Evolutionary conservation across 2,797 vertebrate species (phyloP), one percentile per base, ranked within the genome.

Genomic region (Nyctalus aviator): DNA sequence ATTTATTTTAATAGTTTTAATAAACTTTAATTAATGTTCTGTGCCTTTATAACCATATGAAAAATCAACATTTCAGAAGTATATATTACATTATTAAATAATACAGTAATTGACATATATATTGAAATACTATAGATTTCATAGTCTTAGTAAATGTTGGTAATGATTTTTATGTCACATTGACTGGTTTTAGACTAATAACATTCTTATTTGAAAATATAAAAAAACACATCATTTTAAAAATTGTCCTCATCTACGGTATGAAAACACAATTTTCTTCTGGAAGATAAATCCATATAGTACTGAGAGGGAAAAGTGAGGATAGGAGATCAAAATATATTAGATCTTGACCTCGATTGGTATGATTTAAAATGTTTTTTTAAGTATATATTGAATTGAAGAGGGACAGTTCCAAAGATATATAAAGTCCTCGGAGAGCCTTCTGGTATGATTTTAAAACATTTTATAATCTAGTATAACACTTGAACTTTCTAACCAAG

Each of bases 61-160:
- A 90, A 85, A 90, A 30, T 50, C 35, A 86, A 0, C 48, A 62
- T 76, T 87, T 81, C 8, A 87, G 21, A 81, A 84, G 41, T 55
- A 53, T 18, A 15, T 68, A 37, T 50, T 53, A 12, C 25, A 46
- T 68, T 82, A 87, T 82, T 88, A 53, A 84, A 8, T 68, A 59
- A 82, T 69, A 2, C 7, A 79, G n/a, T 66, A 81, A 57, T 77
- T 76, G 79, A 32, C 30, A 23, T 46, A 50, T 69, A 46, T 82
- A 69, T 53, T 91, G 30, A 79, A 95, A 94, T 75, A 8, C 20
- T 84, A 18, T 32, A 84, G 44, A n/a, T 72, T 88, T 94, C 10
- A 94, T 21, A 88, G 23, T 66, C 46, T 55, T 81, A 71, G n/a
- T 79, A 62, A 72, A 79, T 88, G 8, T 84, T 73, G 6, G 37